Evolutionary conservation across 2,888 invertebrate genomes (phyloP).

Genomic region (Volucella inflata): DNA sequence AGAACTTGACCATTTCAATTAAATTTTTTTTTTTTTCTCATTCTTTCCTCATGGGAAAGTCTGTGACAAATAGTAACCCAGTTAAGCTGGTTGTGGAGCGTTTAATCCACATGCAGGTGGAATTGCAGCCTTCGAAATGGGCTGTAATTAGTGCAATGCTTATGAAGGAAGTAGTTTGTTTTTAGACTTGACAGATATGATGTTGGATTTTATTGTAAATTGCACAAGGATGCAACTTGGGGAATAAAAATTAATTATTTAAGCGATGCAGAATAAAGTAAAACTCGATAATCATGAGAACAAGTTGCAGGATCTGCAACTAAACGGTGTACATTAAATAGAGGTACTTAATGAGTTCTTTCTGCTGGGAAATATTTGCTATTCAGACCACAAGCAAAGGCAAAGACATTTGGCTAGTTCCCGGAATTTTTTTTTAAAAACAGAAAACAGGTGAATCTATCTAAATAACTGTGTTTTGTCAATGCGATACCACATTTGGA

Average conservation of each 20-base stretch:
- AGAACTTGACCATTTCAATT: constrained; percentile 72
- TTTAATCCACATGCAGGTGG: constrained; percentile 68
- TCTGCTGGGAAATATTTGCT: too few relatives aligned
- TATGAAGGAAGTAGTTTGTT: constrained; percentile 29
- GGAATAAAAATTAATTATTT: neutral
- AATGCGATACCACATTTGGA: too few relatives aligned
- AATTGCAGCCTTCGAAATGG: constrained; percentile 28
- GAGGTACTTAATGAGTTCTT: too few relatives aligned
- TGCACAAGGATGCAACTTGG: neutral
- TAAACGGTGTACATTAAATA: too few relatives aligned
- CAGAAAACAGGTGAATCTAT: too few relatives aligned
- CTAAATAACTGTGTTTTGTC: too few relatives aligned
- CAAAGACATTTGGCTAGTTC: too few relatives aligned
- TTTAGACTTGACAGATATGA: constrained; percentile 21
- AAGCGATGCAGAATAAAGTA: too few relatives aligned
- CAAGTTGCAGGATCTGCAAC: too few relatives aligned
- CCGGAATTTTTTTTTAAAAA: too few relatives aligned
- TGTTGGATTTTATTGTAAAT: constrained; percentile 25
- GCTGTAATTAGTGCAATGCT: constrained; percentile 70
- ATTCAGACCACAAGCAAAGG: too few relatives aligned
- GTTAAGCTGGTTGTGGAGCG: constrained; percentile 19
- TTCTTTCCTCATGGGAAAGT: constrained; percentile 56
- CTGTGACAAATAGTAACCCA: neutral
- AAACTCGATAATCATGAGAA: too few relatives aligned
- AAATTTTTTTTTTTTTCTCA: constrained; percentile 58